Evolutionary conservation across 2,113 vertebrate species (phyloP), one percentile per base, ranked within the genome.

Genomic region (Prochilodus magdalenae): DNA sequence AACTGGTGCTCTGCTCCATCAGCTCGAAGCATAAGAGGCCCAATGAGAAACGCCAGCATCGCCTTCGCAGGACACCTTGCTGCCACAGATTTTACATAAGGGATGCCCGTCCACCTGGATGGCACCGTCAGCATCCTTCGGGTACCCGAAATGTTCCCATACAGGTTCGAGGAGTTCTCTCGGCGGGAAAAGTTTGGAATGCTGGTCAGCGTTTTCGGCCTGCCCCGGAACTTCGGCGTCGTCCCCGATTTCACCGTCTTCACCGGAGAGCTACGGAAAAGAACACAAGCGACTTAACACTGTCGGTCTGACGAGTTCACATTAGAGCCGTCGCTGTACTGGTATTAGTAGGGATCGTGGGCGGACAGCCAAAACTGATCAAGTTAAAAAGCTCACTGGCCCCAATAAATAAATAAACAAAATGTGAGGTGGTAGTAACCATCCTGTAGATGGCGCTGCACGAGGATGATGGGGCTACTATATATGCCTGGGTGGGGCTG

Each of bases 131-230:
- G 12, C 8, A 4, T 82, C 73, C 24, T 65, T 82, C 0, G 20
- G 51, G 63, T 82, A 82, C 1, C 80, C 80, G 2, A 82, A 82
- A 75, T 82, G 73, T 22, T 82, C 80, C 80, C 80, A 82, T 24
- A 82, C 73, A 1, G 80, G 80, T 18, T 82, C 80, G 0, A 82
- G 65, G 26, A 75, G 24, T 14, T 82, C 80, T 27, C 5, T 36
- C 0, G 80, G 80, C 1, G 80, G 73, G 36, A 27, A 75, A 10
- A 82, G 80, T 5, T 75, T 73, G 18, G 40, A 14, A 15, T 5
- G 40, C 0, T 15, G 12, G 36, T 7, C 30, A 1, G 62, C 22
- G 0, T 80, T 55, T 44, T 30, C 70, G 0, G 57, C 16, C 22
- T 57, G 51, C 22, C 26, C 44, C 0, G 7, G 30, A 0, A 36